Evolutionary conservation across 2,888 invertebrate species (phyloP).

Genomic region (Scaeva pyrastri): DNA sequence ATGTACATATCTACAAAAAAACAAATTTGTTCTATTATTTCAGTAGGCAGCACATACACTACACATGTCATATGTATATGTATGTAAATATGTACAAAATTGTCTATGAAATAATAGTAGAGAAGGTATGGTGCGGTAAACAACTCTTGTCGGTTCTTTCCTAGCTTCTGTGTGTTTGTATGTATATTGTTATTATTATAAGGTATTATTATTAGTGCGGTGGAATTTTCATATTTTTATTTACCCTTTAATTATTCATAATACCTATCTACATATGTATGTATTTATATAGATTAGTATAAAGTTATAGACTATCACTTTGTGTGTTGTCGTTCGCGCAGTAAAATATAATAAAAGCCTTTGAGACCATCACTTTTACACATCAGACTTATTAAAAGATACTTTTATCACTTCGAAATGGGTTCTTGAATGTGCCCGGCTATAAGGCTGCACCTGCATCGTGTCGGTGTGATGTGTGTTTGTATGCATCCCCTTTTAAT

Average conservation of each 20-base stretch:
- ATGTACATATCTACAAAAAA: too few relatives aligned
- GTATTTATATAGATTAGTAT: constrained; percentile 5
- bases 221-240: constrained; percentile 44
- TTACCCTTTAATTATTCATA: constrained; percentile 71
- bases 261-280: constrained; percentile 10
- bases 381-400: background rate
- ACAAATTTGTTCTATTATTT: too few relatives aligned
- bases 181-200: background rate
- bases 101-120: background rate
- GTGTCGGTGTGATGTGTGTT: background rate
- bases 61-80: background rate
- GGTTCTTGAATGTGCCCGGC: constrained; percentile 48
- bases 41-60: background rate
- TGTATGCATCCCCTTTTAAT: constrained; percentile 5
- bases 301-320: constrained; percentile 57
- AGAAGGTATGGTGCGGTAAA: background rate
- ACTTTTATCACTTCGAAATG: constrained; percentile 59
- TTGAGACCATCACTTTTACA: constrained; percentile 45
- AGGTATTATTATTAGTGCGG: constrained; percentile 47
- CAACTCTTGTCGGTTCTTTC: background rate
- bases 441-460: constrained; percentile 73
- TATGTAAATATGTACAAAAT: background rate
- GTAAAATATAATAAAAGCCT: constrained; percentile 22
- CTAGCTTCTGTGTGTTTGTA: too few relatives aligned
- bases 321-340: constrained; percentile 46